Base-by-base conservation (phyloP, 2,888 invertebrate genomes). In the Plagodis dolabraria region DNA sequence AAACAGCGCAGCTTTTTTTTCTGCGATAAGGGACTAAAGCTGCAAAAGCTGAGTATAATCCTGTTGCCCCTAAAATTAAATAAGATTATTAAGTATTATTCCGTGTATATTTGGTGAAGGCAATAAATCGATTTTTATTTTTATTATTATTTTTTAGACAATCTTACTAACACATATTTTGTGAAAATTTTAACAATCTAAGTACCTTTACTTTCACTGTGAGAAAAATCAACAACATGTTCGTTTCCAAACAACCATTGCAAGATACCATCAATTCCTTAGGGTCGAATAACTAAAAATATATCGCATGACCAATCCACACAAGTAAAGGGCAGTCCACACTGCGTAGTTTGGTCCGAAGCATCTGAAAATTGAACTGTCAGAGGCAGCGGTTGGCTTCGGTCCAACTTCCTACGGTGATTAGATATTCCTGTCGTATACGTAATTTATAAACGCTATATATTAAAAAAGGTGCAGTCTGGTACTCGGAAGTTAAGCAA, bases 351-450 rank as follows among this genome's bases (percentile, higher is more conserved):
- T 63, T 54, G 55, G 56, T 33, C 48, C n/a, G 64, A 59, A 64
- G 65, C 71, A 35, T 69, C 68, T 63, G 75, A 76, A 83, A 83
- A 84, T 84, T 79, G 78, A 76, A 70, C 82, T 85, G 83, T 83
- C 83, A 79, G 60, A 38, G 56, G 48, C 85, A 84, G 72, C 38
- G 57, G 43, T 71, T 82, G 84, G 85, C 75, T 34, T 2, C 10
- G 10, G 47, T 72, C 85, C 83, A 79, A 75, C 74, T 71, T 60
- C 64, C 69, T 75, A 67, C 68, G 57, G 59, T 73, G 74, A 79
- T 80, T 74, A 76, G 76, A 72, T 73, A 75, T 75, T 69, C 68
- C 57, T 61, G 69, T 65, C 66, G 62, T 54, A 69, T 65, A 61
- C 53, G 69, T 71, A 68, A 72, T 70, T 58, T 61, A 59, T 10